Base-by-base conservation (phyloP, 2,113 vertebrate species). In the Nothocercus julius region DNA sequence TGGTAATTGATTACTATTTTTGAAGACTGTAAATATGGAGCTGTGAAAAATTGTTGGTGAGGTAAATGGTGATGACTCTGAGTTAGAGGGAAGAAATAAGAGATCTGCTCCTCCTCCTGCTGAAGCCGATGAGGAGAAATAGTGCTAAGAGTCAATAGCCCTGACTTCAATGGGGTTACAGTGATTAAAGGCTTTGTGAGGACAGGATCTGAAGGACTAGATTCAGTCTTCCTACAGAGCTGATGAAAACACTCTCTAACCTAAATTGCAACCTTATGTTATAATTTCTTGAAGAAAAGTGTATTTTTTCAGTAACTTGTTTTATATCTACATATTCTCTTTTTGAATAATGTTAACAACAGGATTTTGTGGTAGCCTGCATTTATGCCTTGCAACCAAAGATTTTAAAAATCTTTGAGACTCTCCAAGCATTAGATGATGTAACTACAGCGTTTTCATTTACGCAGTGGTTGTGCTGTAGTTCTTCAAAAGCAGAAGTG, bases 401-500 rank as follows among this genome's bases (percentile, higher is more conserved):
- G 36, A 27, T 22, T 58, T 87, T 82, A 10, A 47, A 89, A 89
- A 64, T 27, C 28, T 27, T 82, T 73, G 28, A 5, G 34, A 9
- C 80, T 47, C 36, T 72, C 21, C 3, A 34, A 51, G 59, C 18
- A 11, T 78, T 21, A 49, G 13, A 27, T 82, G 21, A 7, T 62
- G 4, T 16, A 51, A 8, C 5, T 18, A 4, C 5, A 73, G 18
- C 1, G 6, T 18, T 78, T 82, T 82, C 63, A 6, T 51, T 51
- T 51, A 44, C 75, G 79, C 5, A 5, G 4, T 4, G 53, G 34
- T 77, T 1, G 27, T 75, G 75, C 14, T 1, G 1, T 61, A 62
- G 54, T 30, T 95, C 89, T 79, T 79, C 59, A 42, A 49, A 92
- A 82, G 68, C 10, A 5, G 85, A 92, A 81, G 49, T 79, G 59